A percentile compares a stretch with the other conserved stretches of the same genome.
phyloP scores from a whole-genome alignment of 1,140 invertebrate species.

The Sweltsa coloradensis region DNA sequence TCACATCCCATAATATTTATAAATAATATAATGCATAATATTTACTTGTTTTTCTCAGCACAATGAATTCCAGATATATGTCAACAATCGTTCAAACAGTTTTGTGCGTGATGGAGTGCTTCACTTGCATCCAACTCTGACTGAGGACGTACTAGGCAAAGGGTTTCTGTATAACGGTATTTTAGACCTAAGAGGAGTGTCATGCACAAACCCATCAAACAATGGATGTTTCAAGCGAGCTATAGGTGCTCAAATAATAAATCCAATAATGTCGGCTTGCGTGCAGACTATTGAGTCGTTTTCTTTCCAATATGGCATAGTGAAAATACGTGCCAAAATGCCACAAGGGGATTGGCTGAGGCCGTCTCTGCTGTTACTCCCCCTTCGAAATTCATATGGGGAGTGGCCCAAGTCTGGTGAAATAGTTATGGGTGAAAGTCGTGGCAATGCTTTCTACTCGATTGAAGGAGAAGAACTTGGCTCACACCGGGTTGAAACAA shows the following conservation, averaged over 20 bases:
- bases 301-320: slow-evolving; percentile 29
- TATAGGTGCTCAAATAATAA: not conserved
- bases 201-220: not conserved
- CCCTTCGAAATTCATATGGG: too few species aligned
- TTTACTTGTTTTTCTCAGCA: slow-evolving; percentile 31
- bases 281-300: slow-evolving; percentile 28
- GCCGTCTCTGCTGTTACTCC: slow-evolving; percentile 28
- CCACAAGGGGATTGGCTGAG: slow-evolving; percentile 37
- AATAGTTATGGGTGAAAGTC: not conserved
- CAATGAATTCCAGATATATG: slow-evolving; percentile 60
- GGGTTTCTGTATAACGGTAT: slow-evolving; percentile 29
- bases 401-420: too few species aligned
- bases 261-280: slow-evolving; percentile 29
- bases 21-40: not conserved
- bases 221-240: slow-evolving; percentile 1
- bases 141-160: slow-evolving; percentile 41
- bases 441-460: not conserved
- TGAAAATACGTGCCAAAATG: slow-evolving; percentile 35
- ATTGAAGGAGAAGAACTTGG: not conserved
- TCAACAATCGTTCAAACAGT: slow-evolving; percentile 48
- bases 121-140: slow-evolving; percentile 43
- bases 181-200: not conserved
- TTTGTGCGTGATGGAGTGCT: slow-evolving; percentile 41
- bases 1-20: too few species aligned
- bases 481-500: not conserved